A percentile compares a stretch with the other conserved stretches of the same genome.
Conservation (phyloP, 2,797 vertebrate genomes). For the Argyrosomus regius region DNA sequence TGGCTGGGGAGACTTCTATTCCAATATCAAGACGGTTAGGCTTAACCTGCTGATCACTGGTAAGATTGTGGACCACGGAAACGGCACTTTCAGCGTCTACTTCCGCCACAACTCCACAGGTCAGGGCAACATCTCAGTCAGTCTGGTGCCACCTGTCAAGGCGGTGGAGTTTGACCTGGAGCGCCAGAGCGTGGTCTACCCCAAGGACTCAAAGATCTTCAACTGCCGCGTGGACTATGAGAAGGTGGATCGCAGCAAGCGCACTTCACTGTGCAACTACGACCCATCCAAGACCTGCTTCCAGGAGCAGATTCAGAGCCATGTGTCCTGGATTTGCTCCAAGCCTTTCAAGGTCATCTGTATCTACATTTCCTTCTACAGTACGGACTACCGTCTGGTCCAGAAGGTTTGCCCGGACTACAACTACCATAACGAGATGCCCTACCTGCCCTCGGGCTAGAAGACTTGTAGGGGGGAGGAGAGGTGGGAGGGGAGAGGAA, state of each 20-base stretch:
- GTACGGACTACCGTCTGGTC: slow-evolving; percentile 96
- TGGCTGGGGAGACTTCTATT: slow-evolving; percentile 98
- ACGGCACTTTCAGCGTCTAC: slow-evolving; percentile 96
- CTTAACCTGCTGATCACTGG: slow-evolving; percentile 97
- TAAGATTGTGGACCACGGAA: slow-evolving; percentile 98
- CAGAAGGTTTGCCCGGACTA: slow-evolving; percentile 98
- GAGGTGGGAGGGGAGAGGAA: slow-evolving; percentile 54
- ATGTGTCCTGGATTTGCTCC: slow-evolving; percentile 97
- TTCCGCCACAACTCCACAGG: slow-evolving; percentile 98
- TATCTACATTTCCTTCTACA: slow-evolving; percentile 98
- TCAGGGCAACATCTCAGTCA: slow-evolving; percentile 97
- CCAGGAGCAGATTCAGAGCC: slow-evolving; percentile 96
- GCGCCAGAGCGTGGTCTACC: slow-evolving; percentile 96
- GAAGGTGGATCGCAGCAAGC: slow-evolving; percentile 95
- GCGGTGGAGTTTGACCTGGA: slow-evolving; percentile 96
- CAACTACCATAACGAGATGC: slow-evolving; percentile 94
- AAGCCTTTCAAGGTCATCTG: slow-evolving; percentile 98
- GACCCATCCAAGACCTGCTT: slow-evolving; percentile 97
- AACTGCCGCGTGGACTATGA: slow-evolving; percentile 98
- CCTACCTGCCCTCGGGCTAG: slow-evolving; percentile 96
- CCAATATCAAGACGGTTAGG: slow-evolving; percentile 98
- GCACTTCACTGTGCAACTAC: slow-evolving; percentile 94
- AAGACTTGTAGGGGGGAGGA: slow-evolving; percentile 43
- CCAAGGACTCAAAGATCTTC: slow-evolving; percentile 99
- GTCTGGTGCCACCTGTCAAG: slow-evolving; percentile 95